A percentile compares a stretch with the other conserved stretches of the same genome.
Conservation (phyloP, 2,797 vertebrate species). For the Paramormyrops hopkinsi region DNA sequence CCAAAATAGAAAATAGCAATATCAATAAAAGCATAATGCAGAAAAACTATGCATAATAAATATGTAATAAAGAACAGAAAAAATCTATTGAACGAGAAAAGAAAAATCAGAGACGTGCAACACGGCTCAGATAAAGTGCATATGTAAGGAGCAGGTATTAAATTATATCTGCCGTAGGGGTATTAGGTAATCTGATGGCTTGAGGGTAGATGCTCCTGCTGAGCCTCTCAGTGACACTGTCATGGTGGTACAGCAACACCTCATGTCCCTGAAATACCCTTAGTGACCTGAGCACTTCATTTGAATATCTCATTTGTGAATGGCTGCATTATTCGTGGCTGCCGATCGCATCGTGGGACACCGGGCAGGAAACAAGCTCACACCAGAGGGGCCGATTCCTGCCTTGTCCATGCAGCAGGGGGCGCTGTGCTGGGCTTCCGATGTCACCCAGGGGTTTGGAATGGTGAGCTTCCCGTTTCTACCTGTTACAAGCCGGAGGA, state of each 20-base stretch:
- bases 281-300: conserved; percentile 38
- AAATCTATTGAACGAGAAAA: background rate
- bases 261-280: conserved; percentile 28
- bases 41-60: background rate
- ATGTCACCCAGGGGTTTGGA: background rate
- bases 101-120: background rate
- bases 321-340: conserved; percentile 44
- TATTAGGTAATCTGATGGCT: background rate
- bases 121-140: background rate
- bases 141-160: background rate
- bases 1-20: background rate
- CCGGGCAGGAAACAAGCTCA: conserved; percentile 32
- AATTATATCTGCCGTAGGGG: background rate
- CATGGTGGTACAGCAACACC: conserved; percentile 25
- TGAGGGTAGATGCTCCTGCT: background rate
- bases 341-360: conserved; percentile 25
- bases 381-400: conserved; percentile 7
- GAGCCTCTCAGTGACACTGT: background rate
- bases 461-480: background rate
- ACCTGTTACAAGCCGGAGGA: background rate
- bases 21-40: background rate
- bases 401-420: background rate
- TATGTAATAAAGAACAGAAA: background rate
- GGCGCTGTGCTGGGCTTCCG: background rate
- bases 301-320: conserved; percentile 51